Evolutionary conservation across 2,113 vertebrate species (phyloP).

Genomic region (Apteryx mantelli): DNA sequence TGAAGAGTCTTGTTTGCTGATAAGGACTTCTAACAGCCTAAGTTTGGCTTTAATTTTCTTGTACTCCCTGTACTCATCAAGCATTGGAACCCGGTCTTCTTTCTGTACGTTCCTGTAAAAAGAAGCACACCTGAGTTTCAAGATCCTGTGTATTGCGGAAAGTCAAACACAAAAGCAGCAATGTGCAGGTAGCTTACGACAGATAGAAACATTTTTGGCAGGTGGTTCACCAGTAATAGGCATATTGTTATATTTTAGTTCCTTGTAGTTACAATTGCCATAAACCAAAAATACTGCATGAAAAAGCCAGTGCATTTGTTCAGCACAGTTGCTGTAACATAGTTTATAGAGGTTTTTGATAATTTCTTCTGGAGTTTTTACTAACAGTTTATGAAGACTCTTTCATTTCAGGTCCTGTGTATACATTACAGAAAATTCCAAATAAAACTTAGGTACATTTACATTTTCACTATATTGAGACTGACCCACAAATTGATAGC

Average conservation of each 20-base stretch:
- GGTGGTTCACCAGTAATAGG: not conserved
- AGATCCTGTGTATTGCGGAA: not conserved
- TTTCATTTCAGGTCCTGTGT: not conserved
- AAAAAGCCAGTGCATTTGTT: not conserved
- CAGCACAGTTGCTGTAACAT: not conserved
- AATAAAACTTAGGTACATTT: not conserved
- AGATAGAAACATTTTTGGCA: not conserved
- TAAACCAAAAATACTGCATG: not conserved
- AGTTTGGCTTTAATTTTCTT: constrained; percentile 98
- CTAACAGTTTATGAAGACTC: not conserved
- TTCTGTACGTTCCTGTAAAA: constrained; percentile 90
- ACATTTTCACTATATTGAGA: not conserved
- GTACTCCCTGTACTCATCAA: constrained; percentile 95
- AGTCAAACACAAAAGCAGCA: not conserved
- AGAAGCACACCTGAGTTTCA: not conserved
- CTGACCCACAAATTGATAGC: not conserved
- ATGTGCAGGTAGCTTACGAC: not conserved
- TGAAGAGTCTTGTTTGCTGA: constrained; percentile 98
- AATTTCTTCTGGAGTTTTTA: not conserved
- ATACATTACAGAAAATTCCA: not conserved
- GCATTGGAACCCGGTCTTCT: constrained; percentile 93
- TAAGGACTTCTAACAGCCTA: constrained; percentile 95
- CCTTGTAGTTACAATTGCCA: not conserved
- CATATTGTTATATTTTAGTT: not conserved
- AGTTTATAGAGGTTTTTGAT: not conserved